phyloP scores from a whole-genome alignment of 2,797 vertebrate species.

The Peromyscus aztecus region DNA sequence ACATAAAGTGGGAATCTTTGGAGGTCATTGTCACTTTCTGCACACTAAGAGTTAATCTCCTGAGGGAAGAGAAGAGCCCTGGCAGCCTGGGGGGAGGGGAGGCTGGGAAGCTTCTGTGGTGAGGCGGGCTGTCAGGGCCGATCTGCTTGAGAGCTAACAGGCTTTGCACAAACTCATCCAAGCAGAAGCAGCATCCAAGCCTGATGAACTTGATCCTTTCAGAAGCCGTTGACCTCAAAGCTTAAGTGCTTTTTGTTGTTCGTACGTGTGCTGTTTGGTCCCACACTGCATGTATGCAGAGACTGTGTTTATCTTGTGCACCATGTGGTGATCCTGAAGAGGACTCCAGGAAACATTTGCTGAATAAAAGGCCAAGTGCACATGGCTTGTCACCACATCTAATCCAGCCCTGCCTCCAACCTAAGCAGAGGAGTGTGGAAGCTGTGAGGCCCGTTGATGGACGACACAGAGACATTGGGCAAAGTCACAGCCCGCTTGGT shows the following conservation, averaged over 20 bases:
- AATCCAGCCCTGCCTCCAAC: neutral
- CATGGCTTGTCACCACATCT: neutral
- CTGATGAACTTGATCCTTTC: constrained; percentile 51
- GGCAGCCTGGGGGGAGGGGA: neutral
- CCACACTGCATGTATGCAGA: neutral
- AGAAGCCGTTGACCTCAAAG: neutral
- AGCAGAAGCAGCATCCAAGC: constrained; percentile 54
- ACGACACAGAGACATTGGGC: no score
- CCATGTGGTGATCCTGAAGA: neutral
- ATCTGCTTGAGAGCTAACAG: constrained; percentile 51
- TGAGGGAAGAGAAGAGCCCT: neutral
- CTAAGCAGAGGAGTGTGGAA: neutral
- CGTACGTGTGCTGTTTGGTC: neutral
- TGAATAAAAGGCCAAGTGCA: neutral
- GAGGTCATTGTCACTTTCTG: neutral
- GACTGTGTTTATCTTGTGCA: neutral
- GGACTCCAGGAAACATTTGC: neutral
- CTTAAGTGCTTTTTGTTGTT: neutral
- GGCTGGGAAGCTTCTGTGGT: neutral
- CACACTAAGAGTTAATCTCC: neutral
- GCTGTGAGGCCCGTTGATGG: neutral
- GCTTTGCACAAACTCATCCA: constrained; percentile 8
- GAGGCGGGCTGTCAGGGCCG: neutral
- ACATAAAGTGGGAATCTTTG: neutral
- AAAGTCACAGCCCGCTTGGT: neutral